These are phyloP conservation scores for Carassius gibelio DNA, from an alignment of 2,113 vertebrate genomes.

Conservation along the genomic window DNA sequence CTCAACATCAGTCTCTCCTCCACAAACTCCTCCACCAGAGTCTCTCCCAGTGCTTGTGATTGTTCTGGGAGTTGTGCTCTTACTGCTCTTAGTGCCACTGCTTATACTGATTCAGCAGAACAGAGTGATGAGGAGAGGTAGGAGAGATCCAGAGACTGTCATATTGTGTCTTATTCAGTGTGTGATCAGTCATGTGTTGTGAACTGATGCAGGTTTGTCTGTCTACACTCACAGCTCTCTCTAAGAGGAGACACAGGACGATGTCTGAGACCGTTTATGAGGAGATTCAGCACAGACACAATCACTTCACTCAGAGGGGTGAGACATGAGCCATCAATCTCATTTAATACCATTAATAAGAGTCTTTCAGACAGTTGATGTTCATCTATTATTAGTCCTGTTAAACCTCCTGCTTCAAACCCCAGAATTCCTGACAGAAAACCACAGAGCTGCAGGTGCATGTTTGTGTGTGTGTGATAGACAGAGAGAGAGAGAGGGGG, in stretches of 20 bases:
- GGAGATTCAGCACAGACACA: conserved; percentile 28
- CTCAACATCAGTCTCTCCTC: too few relatives aligned
- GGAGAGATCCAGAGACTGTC: conserved; percentile 23
- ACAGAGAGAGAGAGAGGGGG: too few relatives aligned
- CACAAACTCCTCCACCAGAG: not conserved
- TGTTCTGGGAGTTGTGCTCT: not conserved
- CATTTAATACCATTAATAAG: not conserved
- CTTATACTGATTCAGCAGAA: conserved; percentile 6
- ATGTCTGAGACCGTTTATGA: conserved; percentile 10
- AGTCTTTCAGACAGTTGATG: conserved; percentile 16
- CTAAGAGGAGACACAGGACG: conserved; percentile 17
- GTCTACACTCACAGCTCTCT: conserved; percentile 18
- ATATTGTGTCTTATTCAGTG: not conserved
- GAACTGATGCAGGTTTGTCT: not conserved
- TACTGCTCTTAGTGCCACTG: conserved; percentile 5
- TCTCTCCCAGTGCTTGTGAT: not conserved
- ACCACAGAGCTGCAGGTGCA: too few relatives aligned
- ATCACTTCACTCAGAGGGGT: conserved; percentile 18
- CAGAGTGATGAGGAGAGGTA: conserved; percentile 11
- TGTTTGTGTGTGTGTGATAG: too few relatives aligned
- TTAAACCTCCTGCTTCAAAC: too few relatives aligned
- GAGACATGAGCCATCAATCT: not conserved
- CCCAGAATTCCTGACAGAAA: too few relatives aligned
- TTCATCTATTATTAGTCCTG: not conserved
- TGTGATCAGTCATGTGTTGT: conserved; percentile 23